These are phyloP conservation scores for Aradus depressus DNA, from an alignment of 2,888 invertebrate species.

Conservation along the genomic window DNA sequence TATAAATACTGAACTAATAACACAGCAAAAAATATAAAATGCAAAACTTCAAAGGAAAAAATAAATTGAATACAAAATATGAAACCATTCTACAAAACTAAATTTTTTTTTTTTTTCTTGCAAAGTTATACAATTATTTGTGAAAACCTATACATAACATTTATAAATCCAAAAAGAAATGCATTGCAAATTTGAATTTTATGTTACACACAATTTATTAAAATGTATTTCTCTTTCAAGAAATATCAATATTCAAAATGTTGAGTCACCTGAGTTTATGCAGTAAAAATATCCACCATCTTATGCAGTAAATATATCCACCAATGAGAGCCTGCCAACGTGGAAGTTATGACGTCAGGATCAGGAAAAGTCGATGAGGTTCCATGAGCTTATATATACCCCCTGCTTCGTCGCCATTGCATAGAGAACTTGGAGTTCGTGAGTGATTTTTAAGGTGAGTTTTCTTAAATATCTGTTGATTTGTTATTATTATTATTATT, in stretches of 20 bases:
- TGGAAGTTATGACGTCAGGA: constrained; percentile 14
- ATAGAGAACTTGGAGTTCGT: neutral
- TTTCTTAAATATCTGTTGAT: too few relatives aligned
- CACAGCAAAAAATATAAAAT: too few relatives aligned
- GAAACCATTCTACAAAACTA: too few relatives aligned
- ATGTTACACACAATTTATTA: neutral
- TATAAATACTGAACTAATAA: too few relatives aligned
- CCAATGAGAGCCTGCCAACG: constrained; percentile 16
- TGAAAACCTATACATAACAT: neutral
- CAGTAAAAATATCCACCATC: neutral
- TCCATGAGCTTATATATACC: constrained; percentile 8
- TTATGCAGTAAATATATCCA: constrained; percentile 12
- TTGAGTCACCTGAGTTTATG: neutral
- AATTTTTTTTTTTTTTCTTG: neutral
- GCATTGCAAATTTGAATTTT: neutral
- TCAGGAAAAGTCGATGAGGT: too few relatives aligned
- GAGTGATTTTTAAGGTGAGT: neutral
- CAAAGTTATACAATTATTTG: neutral
- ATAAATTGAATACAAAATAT: too few relatives aligned
- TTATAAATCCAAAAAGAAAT: neutral
- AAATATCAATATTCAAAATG: neutral
- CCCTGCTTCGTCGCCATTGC: neutral
- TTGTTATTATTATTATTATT: too few relatives aligned
- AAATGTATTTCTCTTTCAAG: neutral
- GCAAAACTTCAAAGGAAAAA: too few relatives aligned